Base-by-base conservation (phyloP, 2,888 invertebrate species). In the Leptarthrus brevirostris region DNA sequence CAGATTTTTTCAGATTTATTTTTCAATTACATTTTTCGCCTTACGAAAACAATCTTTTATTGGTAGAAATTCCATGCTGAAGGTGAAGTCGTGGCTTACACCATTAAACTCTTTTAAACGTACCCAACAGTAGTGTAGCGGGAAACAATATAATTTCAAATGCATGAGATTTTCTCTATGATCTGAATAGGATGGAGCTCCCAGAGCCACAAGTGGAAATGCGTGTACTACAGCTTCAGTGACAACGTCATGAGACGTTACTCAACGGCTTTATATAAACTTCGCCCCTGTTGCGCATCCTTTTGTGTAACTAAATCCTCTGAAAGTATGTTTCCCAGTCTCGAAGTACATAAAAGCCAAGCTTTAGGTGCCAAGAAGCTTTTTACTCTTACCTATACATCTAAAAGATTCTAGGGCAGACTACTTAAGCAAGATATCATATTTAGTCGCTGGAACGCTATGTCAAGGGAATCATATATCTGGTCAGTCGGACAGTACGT, bases 261-360 rank as follows among this genome's bases (percentile, higher is more conserved):
- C 34, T 34, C 44, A 64, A 64, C 47, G 40, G 36, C 34, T 24
- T n/a, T 61, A 61, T 12, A 20, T 44, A 44, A 72, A 75, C 54
- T 69, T 34, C 54, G 56, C 69, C 61, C 74, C 74, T 75, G 75
- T 75, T 75, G 75, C 75, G 75, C 75, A 75, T 74, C 74, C 72
- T 54, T 75, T 34, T 20, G 64, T 40, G 36, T 20, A 1, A 47
- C 47, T 30, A 47, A 22, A 47, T 26, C 52, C 66, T 36, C 56
- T n/a, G 16, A 47, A 22, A 47, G 20, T 52, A 22, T 64, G 44
- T 47, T 30, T 16, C 14, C n/a, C 64, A 47, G 47, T 26, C 10
- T 14, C 2, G 10, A 26, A 36, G 22, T 53, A 71, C 6, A 53
- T 34, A 30, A 34, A 0, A 44, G 30, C 24, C 47, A 56, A 44